Conservation (phyloP, 2,797 vertebrate genomes). For the Brachyalestes nurse region DNA sequence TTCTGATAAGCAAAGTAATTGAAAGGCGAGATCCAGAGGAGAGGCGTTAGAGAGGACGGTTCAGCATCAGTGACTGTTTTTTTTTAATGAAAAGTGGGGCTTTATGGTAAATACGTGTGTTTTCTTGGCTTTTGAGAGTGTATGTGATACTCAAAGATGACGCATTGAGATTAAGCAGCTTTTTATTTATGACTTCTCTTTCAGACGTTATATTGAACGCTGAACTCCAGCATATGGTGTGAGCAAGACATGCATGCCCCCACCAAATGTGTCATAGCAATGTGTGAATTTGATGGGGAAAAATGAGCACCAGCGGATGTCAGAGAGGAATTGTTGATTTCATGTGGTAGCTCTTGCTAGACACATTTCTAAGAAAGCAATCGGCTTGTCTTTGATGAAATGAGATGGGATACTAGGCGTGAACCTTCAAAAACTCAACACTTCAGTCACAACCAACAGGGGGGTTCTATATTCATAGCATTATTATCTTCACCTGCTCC, state of each 20-base stretch:
- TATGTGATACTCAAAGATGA: neutral
- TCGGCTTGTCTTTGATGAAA: slow-evolving; percentile 5
- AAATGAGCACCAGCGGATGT: neutral
- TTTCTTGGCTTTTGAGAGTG: neutral
- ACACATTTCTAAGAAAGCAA: neutral
- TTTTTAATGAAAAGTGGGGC: neutral
- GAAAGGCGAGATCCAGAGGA: slow-evolving; percentile 62
- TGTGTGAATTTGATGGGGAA: neutral
- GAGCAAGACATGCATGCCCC: neutral
- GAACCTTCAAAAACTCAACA: slow-evolving; percentile 25
- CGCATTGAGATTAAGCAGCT: neutral
- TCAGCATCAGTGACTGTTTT: slow-evolving; percentile 44
- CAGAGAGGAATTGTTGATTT: slow-evolving; percentile 2
- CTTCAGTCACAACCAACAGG: slow-evolving; percentile 16
- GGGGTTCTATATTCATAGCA: slow-evolving; percentile 17
- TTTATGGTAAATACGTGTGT: neutral
- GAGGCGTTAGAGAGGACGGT: slow-evolving; percentile 43
- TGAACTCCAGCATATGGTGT: neutral
- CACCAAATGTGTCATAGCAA: slow-evolving; percentile 4
- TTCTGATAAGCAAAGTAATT: slow-evolving; percentile 69
- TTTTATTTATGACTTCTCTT: slow-evolving; percentile 17
- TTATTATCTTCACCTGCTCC: slow-evolving; percentile 16
- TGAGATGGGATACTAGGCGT: neutral
- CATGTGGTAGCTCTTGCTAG: neutral
- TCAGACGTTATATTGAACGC: neutral